Evolutionary conservation across 2,888 invertebrate species (phyloP).

Genomic region (Xanthorhoe spadicearia): DNA sequence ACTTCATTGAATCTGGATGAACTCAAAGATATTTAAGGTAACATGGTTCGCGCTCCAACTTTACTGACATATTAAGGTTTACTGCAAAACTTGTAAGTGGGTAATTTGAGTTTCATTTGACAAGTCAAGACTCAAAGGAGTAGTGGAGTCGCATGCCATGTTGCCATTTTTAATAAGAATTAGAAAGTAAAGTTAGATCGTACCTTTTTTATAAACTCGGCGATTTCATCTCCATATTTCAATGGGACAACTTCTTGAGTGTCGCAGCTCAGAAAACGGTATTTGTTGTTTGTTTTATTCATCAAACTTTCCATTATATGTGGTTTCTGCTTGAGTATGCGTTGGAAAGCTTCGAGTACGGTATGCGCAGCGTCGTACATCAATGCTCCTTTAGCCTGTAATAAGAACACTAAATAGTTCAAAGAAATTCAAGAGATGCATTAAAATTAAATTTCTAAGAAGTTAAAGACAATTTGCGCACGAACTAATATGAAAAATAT

Average conservation of each 20-base stretch:
- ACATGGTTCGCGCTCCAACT: not conserved
- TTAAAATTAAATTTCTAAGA: not conserved
- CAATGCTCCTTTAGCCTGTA: conserved; percentile 95
- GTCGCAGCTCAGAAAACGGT: conserved; percentile 24
- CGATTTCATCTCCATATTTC: conserved; percentile 21
- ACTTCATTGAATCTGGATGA: not conserved
- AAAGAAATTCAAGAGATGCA: not conserved
- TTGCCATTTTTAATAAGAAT: not conserved
- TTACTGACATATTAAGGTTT: not conserved
- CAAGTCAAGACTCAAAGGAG: not conserved
- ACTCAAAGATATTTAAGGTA: not conserved
- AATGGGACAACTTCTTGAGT: conserved; percentile 3
- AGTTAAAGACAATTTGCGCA: not conserved
- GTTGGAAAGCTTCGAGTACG: conserved; percentile 93
- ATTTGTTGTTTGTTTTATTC: conserved; percentile 17
- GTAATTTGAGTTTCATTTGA: not conserved
- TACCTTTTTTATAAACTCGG: conserved; percentile 22
- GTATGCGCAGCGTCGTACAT: conserved; percentile 97
- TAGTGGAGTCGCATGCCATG: not conserved
- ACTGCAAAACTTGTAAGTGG: not conserved
- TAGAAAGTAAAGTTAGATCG: not conserved
- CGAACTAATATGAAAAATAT: not conserved
- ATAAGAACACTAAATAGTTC: conserved; percentile 23
- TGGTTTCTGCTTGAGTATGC: conserved; percentile 91
- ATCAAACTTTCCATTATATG: conserved; percentile 80